phyloP scores from a whole-genome alignment of 2,113 vertebrate genomes.

The Paracanthobrama guichenoti region DNA sequence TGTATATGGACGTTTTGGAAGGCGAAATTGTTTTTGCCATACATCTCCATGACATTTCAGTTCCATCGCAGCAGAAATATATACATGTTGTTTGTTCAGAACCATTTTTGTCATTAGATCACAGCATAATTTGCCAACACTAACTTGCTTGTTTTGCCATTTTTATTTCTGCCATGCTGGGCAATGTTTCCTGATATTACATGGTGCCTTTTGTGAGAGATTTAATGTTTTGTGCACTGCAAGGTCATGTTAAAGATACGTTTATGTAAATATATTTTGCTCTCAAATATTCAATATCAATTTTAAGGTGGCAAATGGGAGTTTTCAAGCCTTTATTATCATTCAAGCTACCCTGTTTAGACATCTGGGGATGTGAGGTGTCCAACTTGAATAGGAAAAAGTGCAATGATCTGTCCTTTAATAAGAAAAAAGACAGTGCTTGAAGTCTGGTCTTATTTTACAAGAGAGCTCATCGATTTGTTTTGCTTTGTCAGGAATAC shows the following conservation, averaged over 20 bases:
- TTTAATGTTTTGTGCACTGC: slow-evolving; percentile 58
- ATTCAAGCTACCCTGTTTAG: background rate
- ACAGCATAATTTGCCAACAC: background rate
- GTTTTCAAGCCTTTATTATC: slow-evolving; percentile 34
- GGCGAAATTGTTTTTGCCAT: slow-evolving; percentile 1
- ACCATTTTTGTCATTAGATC: background rate
- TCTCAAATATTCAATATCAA: slow-evolving; percentile 24
- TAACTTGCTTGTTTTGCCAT: slow-evolving; percentile 24
- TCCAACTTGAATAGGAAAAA: slow-evolving; percentile 44
- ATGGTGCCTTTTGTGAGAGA: slow-evolving; percentile 73
- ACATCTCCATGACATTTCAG: slow-evolving; percentile 37
- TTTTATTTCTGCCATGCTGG: slow-evolving; percentile 48
- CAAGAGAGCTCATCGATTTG: slow-evolving; percentile 26
- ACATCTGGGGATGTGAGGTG: slow-evolving; percentile 18
- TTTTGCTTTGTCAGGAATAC: slow-evolving; percentile 26
- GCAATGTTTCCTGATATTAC: slow-evolving; percentile 51
- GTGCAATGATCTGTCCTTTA: slow-evolving; percentile 55
- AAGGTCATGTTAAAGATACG: slow-evolving; percentile 49
- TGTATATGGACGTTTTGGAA: slow-evolving; percentile 29
- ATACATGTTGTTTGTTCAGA: background rate
- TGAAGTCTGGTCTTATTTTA: slow-evolving; percentile 27
- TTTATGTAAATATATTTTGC: slow-evolving; percentile 42
- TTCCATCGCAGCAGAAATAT: slow-evolving; percentile 25
- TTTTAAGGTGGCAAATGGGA: slow-evolving; percentile 14
- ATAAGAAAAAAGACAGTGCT: slow-evolving; percentile 19